Conservation (phyloP, 2,888 invertebrate genomes). For the Alsophila aescularia region DNA sequence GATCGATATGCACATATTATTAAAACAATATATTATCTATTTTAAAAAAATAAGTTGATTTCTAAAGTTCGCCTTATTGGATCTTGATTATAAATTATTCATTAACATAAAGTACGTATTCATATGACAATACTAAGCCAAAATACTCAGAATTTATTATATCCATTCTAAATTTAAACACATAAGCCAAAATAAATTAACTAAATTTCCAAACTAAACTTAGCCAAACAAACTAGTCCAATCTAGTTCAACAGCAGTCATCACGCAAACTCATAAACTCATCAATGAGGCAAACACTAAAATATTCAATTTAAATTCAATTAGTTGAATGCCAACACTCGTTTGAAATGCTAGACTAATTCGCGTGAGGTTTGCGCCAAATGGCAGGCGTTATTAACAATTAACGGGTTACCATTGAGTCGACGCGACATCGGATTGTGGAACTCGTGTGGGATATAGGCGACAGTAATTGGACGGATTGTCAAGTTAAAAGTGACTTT, state of each 20-base stretch:
- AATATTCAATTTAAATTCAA: slow-evolving; percentile 31
- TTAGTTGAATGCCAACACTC: slow-evolving; percentile 24
- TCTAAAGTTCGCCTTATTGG: too few species aligned
- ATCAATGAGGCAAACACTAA: slow-evolving; percentile 16
- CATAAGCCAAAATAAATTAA: background rate
- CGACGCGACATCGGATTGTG: too few species aligned
- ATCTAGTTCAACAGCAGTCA: slow-evolving; percentile 6
- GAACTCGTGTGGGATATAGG: too few species aligned
- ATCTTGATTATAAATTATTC: too few species aligned
- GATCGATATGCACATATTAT: too few species aligned
- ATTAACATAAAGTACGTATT: too few species aligned
- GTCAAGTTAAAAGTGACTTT: too few species aligned
- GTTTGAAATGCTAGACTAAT: slow-evolving; percentile 20
- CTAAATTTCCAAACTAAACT: background rate
- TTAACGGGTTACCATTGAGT: slow-evolving; percentile 6
- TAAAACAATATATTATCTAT: too few species aligned
- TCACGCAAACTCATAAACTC: slow-evolving; percentile 14
- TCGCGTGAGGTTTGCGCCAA: slow-evolving; percentile 17
- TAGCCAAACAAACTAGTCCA: background rate
- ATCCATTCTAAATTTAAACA: background rate
- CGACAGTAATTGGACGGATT: background rate
- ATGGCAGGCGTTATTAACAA: slow-evolving; percentile 17
- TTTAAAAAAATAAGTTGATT: too few species aligned
- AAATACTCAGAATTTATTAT: background rate
- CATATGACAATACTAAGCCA: too few species aligned